These are phyloP conservation scores for Solenodon paradoxus DNA, from an alignment of 2,113 vertebrate genomes.

Conservation along the genomic window DNA sequence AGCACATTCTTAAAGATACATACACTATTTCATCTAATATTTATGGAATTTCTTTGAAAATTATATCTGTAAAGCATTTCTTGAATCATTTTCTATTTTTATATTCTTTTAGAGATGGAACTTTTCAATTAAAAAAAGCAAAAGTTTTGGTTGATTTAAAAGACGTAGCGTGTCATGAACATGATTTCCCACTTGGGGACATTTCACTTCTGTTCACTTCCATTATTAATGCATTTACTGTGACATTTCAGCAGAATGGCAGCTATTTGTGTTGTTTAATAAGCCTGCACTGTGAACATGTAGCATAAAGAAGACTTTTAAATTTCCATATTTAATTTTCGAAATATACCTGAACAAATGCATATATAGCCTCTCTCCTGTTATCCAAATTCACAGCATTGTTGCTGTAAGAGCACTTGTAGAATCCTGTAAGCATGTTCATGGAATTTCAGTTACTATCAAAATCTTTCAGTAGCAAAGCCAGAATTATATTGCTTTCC, in stretches of 20 bases:
- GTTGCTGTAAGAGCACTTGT: not conserved
- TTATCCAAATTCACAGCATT: not conserved
- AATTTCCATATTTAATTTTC: slow-evolving; percentile 48
- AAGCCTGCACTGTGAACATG: slow-evolving; percentile 71
- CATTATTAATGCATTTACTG: slow-evolving; percentile 68
- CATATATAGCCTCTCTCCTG: slow-evolving; percentile 24
- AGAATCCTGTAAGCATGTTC: too few species aligned
- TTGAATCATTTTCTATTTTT: slow-evolving; percentile 74
- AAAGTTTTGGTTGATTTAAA: slow-evolving; percentile 56
- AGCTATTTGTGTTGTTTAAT: slow-evolving; percentile 65
- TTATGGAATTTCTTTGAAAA: slow-evolving; percentile 60
- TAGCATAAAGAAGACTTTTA: slow-evolving; percentile 43
- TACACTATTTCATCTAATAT: slow-evolving; percentile 36
- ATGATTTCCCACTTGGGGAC: slow-evolving; percentile 45
- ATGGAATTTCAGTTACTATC: not conserved
- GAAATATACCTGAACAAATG: slow-evolving; percentile 19
- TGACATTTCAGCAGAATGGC: slow-evolving; percentile 48
- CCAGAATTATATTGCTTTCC: slow-evolving; percentile 16
- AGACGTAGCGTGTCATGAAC: slow-evolving; percentile 50
- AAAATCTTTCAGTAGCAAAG: slow-evolving; percentile 32
- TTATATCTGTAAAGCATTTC: slow-evolving; percentile 44
- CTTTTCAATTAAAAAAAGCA: slow-evolving; percentile 48
- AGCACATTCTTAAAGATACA: slow-evolving; percentile 50
- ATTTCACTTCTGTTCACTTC: slow-evolving; percentile 71
- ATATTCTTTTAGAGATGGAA: slow-evolving; percentile 72